Conservation (phyloP, 2,797 vertebrate species). For the Sebastes hubbsi region DNA sequence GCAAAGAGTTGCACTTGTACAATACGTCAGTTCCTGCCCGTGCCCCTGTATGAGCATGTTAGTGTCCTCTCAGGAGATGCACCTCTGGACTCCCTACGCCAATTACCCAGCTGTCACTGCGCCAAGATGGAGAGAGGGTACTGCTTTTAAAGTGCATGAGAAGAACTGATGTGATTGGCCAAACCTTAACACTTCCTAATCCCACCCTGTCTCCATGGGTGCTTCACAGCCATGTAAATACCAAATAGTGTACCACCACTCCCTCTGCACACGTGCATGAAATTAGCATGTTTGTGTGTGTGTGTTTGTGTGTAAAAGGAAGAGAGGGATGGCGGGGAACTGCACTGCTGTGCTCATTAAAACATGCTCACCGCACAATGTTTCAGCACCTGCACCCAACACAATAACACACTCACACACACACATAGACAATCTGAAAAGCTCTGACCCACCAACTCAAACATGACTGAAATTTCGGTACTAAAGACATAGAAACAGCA, state of each 20-base stretch:
- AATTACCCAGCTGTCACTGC: constrained; percentile 36
- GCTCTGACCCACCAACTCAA: constrained; percentile 44
- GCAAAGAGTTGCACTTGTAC: neutral
- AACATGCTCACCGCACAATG: constrained; percentile 73
- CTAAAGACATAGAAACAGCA: constrained; percentile 29
- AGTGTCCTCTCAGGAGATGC: neutral
- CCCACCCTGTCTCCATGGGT: neutral
- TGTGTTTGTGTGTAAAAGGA: constrained; percentile 42
- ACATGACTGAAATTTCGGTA: constrained; percentile 35
- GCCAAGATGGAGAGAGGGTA: neutral
- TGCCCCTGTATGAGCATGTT: neutral
- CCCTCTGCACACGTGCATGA: constrained; percentile 38
- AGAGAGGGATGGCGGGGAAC: constrained; percentile 25
- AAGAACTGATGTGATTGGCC: constrained; percentile 16
- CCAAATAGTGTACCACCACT: constrained; percentile 35
- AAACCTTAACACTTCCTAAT: constrained; percentile 15
- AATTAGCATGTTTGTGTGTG: constrained; percentile 18
- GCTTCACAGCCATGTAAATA: constrained; percentile 12
- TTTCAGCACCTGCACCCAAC: constrained; percentile 76
- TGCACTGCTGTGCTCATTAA: constrained; percentile 68
- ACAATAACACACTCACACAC: constrained; percentile 36
- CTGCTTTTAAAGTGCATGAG: constrained; percentile 18
- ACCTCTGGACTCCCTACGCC: constrained; percentile 1
- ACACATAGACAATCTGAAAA: constrained; percentile 28
- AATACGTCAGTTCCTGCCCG: neutral